Base-by-base conservation (phyloP, 2,888 invertebrate species). In the Zeuzera pyrina region DNA sequence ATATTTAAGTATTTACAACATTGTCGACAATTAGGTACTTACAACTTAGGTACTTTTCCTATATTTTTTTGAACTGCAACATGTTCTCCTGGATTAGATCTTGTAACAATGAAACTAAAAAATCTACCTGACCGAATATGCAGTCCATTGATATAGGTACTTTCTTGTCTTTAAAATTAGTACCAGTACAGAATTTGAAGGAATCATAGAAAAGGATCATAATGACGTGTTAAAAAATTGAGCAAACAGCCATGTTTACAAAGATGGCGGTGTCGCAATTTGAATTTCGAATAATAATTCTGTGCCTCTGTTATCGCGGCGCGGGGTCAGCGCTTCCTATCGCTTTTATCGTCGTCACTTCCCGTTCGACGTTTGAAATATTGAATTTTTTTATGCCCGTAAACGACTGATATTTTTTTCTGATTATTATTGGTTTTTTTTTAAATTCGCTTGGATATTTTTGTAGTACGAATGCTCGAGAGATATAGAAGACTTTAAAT, bases 321-420 rank as follows among this genome's bases (percentile, higher is more conserved):
- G 45, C 59, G 57, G 63, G 74, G 74, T 72, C 74, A 67, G 63
- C 53, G 61, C 61, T 67, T 73, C 70, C 68, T 68, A 71, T 69
- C 67, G 57, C 49, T 19, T 49, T 57, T 58, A 62, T 60, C 65
- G 57, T 41, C 42, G 44, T 47, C 54, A 52, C 53, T 66, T 70
- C 69, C 72, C 60, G 64, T 65, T 61, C 47, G 43, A 52, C 48
- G 47, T 51, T 59, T 57, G 54, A 38, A 39, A 39, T 33, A 36
- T 35, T 38, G 31, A 32, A 32, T 34, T 19, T 33, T 36, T 36
- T 26, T 24, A n/a, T n/a, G n/a, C n/a, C 21, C 12, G 28, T 25
- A 23, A 15, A 12, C 15, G 21, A 12, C 16, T 15, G 23, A 16
- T 15, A 16, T 8, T n/a, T n/a, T n/a, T n/a, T n/a, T n/a, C n/a